Conservation (phyloP, 1,140 invertebrate species). For the Phymorhynchus buccinoides region DNA sequence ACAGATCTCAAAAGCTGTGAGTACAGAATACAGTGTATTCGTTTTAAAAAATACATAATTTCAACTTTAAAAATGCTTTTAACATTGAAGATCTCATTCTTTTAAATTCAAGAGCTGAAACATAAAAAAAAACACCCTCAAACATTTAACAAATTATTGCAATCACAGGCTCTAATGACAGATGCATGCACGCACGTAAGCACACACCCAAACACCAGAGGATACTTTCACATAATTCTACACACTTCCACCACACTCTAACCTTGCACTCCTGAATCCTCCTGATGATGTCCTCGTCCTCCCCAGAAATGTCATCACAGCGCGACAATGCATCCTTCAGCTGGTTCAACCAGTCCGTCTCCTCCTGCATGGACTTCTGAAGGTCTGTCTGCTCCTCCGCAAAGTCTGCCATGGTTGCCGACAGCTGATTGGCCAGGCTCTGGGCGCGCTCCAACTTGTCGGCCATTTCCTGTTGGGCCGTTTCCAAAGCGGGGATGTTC, state of each 20-base stretch:
- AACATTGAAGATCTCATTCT: no score
- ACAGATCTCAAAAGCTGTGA: no score
- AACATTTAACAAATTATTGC: no score
- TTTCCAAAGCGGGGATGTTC: constrained; percentile 81
- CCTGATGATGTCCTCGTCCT: constrained; percentile 86
- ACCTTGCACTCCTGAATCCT: constrained; percentile 77
- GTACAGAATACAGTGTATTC: no score
- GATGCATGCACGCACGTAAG: no score
- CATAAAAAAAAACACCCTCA: no score
- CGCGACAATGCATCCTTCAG: constrained; percentile 85
- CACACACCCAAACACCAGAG: no score
- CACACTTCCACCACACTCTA: not conserved
- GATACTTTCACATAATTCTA: not conserved
- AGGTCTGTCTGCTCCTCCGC: constrained; percentile 62
- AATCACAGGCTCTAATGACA: no score
- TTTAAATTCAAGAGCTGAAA: no score
- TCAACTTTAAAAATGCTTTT: no score
- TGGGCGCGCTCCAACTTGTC: constrained; percentile 86
- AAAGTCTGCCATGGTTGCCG: constrained; percentile 80
- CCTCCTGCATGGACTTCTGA: constrained; percentile 62
- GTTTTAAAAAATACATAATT: no score
- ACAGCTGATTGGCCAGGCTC: constrained; percentile 83
- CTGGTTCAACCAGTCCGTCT: constrained; percentile 67
- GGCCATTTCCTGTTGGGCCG: constrained; percentile 81
- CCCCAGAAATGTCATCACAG: constrained; percentile 92